Base-by-base conservation (phyloP, 2,797 vertebrate species). In the Gallinago stenura region DNA sequence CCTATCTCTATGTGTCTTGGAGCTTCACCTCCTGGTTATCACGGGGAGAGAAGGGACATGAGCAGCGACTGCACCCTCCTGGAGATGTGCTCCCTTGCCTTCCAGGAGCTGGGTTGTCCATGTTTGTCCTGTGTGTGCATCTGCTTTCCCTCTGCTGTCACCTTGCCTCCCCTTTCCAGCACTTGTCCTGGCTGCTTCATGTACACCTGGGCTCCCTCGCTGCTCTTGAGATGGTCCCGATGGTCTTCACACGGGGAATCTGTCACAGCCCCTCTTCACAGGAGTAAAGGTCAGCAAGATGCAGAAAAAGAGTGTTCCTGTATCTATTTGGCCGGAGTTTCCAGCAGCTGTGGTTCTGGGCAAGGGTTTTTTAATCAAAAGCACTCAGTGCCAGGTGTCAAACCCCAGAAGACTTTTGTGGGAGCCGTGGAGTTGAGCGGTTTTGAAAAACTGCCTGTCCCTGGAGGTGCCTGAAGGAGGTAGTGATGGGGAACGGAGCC, bases 241-340 rank as follows among this genome's bases (percentile, higher is more conserved):
- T 69, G 65, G 39, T 24, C 45, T 6, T 30, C 7, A 22, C 24
- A 1, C 4, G 1, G 21, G 4, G 31, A 31, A 30, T 21, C 41
- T 45, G 0, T 4, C 4, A 24, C 15, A 9, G 54, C 28, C 6
- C 0, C n/a, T 35, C 22, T 20, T 53, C 7, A 15, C 24, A 7
- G 31, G 5, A 20, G 13, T 0, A 16, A 41, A 24, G 48, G 46
- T 24, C 64, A 66, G 61, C 58, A 16, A 25, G 25, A 12, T 24
- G 50, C 56, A 41, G 2, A 4, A 24, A 13, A 43, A n/a, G 30
- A 6, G 4, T 11, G 14, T 31, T 61, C 41, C 48, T 21, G 11
- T 33, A 5, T 45, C 31, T 20, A 4, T 15, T 30, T 31, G 48
- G 37, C 62, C 53, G 24, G 69, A 26, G 20, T 15, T 87, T 25